Evolutionary conservation across 1,140 invertebrate genomes (phyloP).

Genomic region (Procambarus clarkii): DNA sequence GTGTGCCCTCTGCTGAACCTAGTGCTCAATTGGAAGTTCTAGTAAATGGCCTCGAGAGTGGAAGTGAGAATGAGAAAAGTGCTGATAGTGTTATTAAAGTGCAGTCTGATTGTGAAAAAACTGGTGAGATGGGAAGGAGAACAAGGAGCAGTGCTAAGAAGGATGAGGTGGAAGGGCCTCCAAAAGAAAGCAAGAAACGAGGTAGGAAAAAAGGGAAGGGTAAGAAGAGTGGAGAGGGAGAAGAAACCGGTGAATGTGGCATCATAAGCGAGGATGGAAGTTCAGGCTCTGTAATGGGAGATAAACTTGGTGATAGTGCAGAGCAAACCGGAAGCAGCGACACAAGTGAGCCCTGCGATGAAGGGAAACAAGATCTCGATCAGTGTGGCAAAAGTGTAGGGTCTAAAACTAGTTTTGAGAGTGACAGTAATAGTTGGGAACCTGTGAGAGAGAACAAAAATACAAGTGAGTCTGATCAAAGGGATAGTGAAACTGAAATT

Average conservation of each 20-base stretch:
- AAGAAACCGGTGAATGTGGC: neutral
- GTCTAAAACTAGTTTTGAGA: neutral
- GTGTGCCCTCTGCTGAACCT: neutral
- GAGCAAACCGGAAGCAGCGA: neutral
- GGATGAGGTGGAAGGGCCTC: neutral
- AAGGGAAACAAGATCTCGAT: no score
- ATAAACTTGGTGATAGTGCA: neutral
- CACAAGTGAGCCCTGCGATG: neutral
- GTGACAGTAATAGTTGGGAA: neutral
- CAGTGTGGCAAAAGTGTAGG: neutral
- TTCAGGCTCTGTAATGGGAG: neutral
- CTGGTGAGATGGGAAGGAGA: constrained; percentile 23
- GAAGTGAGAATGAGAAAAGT: constrained; percentile 32
- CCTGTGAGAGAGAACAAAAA: neutral
- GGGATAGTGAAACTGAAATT: neutral
- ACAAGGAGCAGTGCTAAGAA: neutral
- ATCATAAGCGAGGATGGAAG: neutral
- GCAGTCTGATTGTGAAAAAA: constrained; percentile 21
- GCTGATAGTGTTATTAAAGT: neutral
- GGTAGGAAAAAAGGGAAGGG: neutral
- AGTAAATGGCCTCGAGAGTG: constrained; percentile 33
- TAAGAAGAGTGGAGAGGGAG: neutral
- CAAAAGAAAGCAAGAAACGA: neutral
- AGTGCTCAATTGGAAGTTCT: neutral
- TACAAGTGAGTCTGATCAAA: neutral